Conservation (phyloP, 2,797 vertebrate genomes). For the Todus mexicanus region DNA sequence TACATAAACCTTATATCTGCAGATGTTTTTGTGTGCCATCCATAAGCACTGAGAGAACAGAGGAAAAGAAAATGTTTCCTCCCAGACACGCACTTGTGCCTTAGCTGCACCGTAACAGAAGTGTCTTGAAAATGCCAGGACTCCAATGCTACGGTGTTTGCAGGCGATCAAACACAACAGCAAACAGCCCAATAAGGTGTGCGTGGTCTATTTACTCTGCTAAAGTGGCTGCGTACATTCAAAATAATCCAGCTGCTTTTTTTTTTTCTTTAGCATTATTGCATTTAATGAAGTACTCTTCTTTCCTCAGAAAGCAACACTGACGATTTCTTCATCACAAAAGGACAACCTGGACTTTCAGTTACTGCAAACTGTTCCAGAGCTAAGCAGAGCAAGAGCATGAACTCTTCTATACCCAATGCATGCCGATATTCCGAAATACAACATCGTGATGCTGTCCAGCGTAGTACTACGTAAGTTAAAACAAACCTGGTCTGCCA, state of each 20-base stretch:
- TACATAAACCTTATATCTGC: not conserved
- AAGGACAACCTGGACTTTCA: not conserved
- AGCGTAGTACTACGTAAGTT: not conserved
- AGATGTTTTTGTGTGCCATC: not conserved
- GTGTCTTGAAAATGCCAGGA: too few relatives aligned
- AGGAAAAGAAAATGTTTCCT: not conserved
- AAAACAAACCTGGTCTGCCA: slow-evolving; percentile 89
- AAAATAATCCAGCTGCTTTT: not conserved
- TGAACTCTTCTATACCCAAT: fast-evolving
- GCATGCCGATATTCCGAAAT: not conserved
- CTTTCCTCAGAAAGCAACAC: not conserved
- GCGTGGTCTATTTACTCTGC: not conserved
- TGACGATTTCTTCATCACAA: not conserved
- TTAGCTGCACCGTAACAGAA: not conserved
- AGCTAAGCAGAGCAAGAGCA: not conserved
- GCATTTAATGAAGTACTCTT: not conserved
- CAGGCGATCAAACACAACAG: not conserved
- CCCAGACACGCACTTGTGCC: not conserved
- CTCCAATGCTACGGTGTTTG: not conserved
- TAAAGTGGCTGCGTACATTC: not conserved
- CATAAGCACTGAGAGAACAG: not conserved
- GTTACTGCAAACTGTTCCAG: not conserved
- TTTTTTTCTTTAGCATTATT: not conserved
- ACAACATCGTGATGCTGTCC: not conserved
- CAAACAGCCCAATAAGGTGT: not conserved